Percentiles rank a stretch among this genome's conserved stretches.
phyloP scores from a whole-genome alignment of 2,888 invertebrate genomes.

The Ganaspis brasiliensis region DNA sequence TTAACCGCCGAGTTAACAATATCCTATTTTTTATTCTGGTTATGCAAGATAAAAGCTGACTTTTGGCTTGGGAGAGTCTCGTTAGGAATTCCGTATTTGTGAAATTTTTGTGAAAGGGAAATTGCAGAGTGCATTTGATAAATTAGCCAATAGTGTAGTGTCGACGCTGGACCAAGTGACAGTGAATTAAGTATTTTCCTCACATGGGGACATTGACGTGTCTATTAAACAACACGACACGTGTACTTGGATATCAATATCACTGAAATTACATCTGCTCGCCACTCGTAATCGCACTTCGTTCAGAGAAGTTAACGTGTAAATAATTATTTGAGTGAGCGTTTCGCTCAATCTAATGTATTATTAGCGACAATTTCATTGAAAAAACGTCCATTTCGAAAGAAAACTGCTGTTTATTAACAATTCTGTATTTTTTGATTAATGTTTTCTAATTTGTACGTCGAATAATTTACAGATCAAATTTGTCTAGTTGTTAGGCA shows the following conservation, averaged over 20 bases:
- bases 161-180: conserved; percentile 17
- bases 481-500: too few relatives aligned
- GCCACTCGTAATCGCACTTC: conserved; percentile 47
- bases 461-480: too few relatives aligned
- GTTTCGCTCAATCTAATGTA: not conserved
- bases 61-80: not conserved
- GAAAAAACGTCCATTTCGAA: too few relatives aligned
- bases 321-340: conserved; percentile 8
- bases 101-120: conserved; percentile 48
- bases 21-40: not conserved
- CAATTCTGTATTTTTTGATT: too few relatives aligned
- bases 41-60: not conserved
- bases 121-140: conserved; percentile 23
- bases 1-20: conserved; percentile 45
- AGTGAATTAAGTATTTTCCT: conserved; percentile 45
- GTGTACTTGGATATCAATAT: conserved; percentile 62
- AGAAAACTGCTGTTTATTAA: too few relatives aligned
- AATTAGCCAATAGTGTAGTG: not conserved
- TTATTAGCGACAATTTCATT: not conserved
- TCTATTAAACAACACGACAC: conserved; percentile 61
- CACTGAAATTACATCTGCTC: conserved; percentile 64
- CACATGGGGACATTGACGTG: conserved; percentile 58
- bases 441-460: too few relatives aligned
- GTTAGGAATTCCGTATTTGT: conserved; percentile 53
- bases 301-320: conserved; percentile 57